These are phyloP conservation scores for Conchocele bisecta DNA, from an alignment of 2,888 invertebrate genomes.

Conservation along the genomic window DNA sequence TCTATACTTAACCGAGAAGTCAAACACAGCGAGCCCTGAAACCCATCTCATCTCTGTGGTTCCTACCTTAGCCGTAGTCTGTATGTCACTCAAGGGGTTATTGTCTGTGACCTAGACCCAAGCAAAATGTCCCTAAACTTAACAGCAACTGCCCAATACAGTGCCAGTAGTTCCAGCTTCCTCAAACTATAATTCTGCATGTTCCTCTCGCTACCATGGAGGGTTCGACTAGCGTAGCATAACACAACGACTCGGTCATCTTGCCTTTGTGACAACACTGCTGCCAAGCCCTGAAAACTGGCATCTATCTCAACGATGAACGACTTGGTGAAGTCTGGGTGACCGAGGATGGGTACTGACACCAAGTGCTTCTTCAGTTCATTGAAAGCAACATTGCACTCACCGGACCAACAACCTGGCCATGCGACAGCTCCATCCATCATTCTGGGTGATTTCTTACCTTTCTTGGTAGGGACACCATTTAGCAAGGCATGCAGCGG, in stretches of 20 bases:
- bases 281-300: conserved; percentile 37
- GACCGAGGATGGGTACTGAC: no score
- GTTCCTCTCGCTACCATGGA: conserved; percentile 48
- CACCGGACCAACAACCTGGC: no score
- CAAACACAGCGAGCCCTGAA: conserved; percentile 33
- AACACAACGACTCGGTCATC: conserved; percentile 34
- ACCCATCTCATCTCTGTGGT: conserved; percentile 40
- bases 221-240: conserved; percentile 40
- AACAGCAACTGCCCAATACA: conserved; percentile 51
- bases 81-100: conserved; percentile 43
- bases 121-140: conserved; percentile 46
- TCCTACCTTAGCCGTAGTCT: conserved; percentile 40
- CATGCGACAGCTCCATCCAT: no score
- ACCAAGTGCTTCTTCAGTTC: no score
- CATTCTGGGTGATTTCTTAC: no score
- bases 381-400: no score
- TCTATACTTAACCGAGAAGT: conserved; percentile 29
- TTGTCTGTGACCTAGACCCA: conserved; percentile 44
- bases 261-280: conserved; percentile 52
- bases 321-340: conserved; percentile 47
- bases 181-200: conserved; percentile 47
- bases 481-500: no score
- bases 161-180: conserved; percentile 47
- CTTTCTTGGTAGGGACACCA: no score
- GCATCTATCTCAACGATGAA: conserved; percentile 56